Percentiles rank a stretch among this genome's conserved stretches.
These are phyloP conservation scores for Sicus ferrugineus DNA, from an alignment of 2,888 invertebrate species.

Conservation along the genomic window DNA sequence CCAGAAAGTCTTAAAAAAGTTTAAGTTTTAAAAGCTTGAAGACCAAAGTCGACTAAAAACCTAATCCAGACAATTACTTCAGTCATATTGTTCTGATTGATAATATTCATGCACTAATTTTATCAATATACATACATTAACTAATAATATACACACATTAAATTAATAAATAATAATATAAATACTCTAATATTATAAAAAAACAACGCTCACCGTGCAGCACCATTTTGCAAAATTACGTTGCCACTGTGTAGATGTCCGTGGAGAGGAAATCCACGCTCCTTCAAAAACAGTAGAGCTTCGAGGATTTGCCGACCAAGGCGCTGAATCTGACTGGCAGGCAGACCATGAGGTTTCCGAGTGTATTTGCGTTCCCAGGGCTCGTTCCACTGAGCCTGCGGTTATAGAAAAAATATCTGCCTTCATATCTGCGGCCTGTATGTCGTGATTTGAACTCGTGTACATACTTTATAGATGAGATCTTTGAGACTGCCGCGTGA, in stretches of 20 bases:
- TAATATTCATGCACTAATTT: no score
- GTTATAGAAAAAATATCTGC: slow-evolving; percentile 12
- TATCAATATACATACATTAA: background rate
- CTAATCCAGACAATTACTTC: no score
- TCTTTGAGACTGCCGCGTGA: slow-evolving; percentile 87
- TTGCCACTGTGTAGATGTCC: slow-evolving; percentile 90
- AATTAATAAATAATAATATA: slow-evolving; percentile 2
- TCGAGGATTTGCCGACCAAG: slow-evolving; percentile 88
- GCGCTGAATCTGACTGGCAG: slow-evolving; percentile 82
- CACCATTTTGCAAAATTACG: slow-evolving; percentile 90
- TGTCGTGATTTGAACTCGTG: background rate
- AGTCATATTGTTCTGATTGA: no score
- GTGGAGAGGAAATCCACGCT: slow-evolving; percentile 87
- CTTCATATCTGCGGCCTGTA: slow-evolving; percentile 4
- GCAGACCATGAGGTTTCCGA: slow-evolving; percentile 73
- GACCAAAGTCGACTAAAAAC: no score
- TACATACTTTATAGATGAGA: slow-evolving; percentile 81
- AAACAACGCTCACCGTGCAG: slow-evolving; percentile 74
- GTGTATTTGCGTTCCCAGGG: slow-evolving; percentile 81
- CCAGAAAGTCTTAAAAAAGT: slow-evolving; percentile 75
- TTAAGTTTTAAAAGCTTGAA: no score
- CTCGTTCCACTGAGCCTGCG: slow-evolving; percentile 80
- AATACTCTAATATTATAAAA: slow-evolving; percentile 21
- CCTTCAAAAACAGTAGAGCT: slow-evolving; percentile 82
- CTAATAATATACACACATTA: background rate